Conservation (phyloP, 2,888 invertebrate genomes). For the Geophilus truncorum region DNA sequence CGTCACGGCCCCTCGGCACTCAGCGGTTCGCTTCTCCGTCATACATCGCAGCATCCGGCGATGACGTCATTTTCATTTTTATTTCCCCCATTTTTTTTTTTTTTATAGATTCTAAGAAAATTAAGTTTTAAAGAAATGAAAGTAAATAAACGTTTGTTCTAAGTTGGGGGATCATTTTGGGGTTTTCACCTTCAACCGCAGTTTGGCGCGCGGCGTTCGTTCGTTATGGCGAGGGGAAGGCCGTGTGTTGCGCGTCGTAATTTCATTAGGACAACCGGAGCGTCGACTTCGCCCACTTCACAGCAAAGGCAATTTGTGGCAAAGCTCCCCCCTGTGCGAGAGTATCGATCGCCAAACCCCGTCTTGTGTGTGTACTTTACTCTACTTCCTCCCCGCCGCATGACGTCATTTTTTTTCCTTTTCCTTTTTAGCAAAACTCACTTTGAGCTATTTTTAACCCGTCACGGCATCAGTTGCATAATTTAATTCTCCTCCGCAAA, state of each 20-base stretch:
- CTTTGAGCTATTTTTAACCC: not conserved
- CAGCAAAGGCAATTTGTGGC: slow-evolving; percentile 5
- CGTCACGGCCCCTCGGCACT: too few species aligned
- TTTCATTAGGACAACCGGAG: not conserved
- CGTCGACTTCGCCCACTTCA: not conserved
- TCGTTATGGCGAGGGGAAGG: not conserved
- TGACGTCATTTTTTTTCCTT: not conserved
- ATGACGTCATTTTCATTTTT: not conserved
- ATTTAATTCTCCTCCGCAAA: too few species aligned
- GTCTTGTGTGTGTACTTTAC: not conserved
- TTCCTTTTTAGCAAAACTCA: not conserved
- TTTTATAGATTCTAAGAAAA: not conserved
- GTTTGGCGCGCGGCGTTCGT: not conserved
- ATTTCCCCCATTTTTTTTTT: not conserved
- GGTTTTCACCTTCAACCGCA: not conserved
- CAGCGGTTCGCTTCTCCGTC: too few species aligned
- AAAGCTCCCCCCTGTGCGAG: not conserved
- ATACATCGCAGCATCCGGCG: not conserved
- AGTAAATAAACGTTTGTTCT: not conserved
- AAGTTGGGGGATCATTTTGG: not conserved
- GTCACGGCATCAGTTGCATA: too few species aligned
- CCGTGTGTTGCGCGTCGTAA: not conserved
- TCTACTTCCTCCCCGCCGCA: not conserved
- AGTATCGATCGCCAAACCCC: not conserved
- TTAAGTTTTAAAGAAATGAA: not conserved